Evolutionary conservation across 2,888 invertebrate genomes (phyloP).

Genomic region (Amitus sp.): DNA sequence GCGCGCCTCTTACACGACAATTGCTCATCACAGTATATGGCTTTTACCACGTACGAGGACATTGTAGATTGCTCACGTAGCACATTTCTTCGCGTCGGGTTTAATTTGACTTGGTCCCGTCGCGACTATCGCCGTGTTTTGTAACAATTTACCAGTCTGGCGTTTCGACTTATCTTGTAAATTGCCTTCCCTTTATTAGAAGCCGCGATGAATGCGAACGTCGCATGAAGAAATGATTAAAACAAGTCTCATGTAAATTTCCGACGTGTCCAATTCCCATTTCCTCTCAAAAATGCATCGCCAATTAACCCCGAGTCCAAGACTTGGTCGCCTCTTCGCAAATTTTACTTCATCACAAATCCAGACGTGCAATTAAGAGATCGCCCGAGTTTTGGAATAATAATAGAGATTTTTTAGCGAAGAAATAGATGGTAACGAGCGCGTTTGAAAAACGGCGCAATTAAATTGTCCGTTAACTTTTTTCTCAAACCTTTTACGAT

Average conservation of each 20-base stretch:
- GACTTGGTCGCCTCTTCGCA: background rate
- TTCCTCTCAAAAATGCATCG: background rate
- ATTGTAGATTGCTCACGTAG: slow-evolving; percentile 38
- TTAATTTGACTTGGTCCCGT: slow-evolving; percentile 39
- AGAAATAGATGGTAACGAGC: too few relatives aligned
- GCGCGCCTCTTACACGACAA: background rate
- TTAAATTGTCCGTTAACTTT: background rate
- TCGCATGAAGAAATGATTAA: slow-evolving; percentile 18
- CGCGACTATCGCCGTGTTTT: slow-evolving; percentile 32
- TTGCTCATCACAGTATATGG: slow-evolving; percentile 4
- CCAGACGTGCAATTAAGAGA: too few relatives aligned
- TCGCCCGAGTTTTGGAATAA: background rate
- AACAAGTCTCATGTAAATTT: slow-evolving; percentile 2
- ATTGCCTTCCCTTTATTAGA: slow-evolving; percentile 35
- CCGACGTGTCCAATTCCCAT: background rate
- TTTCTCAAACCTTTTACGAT: background rate
- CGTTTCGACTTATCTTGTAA: slow-evolving; percentile 34
- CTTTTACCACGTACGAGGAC: slow-evolving; percentile 15
- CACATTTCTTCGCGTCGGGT: slow-evolving; percentile 38
- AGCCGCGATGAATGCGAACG: slow-evolving; percentile 20
- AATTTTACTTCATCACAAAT: too few relatives aligned
- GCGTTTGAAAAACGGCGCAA: too few relatives aligned
- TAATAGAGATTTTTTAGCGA: background rate
- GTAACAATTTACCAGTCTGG: slow-evolving; percentile 35
- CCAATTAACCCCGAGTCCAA: background rate